Base-by-base conservation (phyloP, 2,888 invertebrate genomes). In the Eupithecia pulchellata region DNA sequence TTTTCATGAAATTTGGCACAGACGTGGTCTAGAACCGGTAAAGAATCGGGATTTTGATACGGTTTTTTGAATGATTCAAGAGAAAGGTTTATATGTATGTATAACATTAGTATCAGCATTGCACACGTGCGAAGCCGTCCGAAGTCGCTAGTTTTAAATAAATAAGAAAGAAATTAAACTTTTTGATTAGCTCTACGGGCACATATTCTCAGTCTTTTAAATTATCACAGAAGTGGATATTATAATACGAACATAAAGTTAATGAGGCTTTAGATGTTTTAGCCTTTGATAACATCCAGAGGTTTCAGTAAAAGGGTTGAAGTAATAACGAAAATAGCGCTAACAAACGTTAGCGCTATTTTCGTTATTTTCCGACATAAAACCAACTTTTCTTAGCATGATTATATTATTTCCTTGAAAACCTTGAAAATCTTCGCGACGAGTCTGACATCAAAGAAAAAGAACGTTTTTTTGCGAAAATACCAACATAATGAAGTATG, bases 371-470 rank as follows among this genome's bases (percentile, higher is more conserved):
- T 85, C 80, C 77, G 75, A 79, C 85, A 85, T 82, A 83, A 81
- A 81, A 75, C 72, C 77, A 72, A 74, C 72, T 77, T 76, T 78
- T 71, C 75, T 77, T 71, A 76, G 74, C 68, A 68, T 74, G 76
- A 79, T 81, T 75, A 78, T 78, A 78, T 80, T 80, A 75, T 76
- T 75, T 67, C 73, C 72, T 74, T 77, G 77, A 78, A 82, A 79
- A 75, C 73, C 72, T 74, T 77, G 77, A 78, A 82, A 79, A 75
- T 79, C 76, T 79, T 81, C 78, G 75, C 69, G 77, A 80, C 73
- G 66, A 72, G 76, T 77, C 77, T 72, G 74, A 77, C 84, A 83
- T 86, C 85, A 87, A 88, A 87, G 84, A 79, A 84, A 84, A 57
- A 39, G 79, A 84, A 84, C 80, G 79, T 81, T 75, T 77, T 73